These are phyloP conservation scores for Steinernema khuongi DNA, from an alignment of 1,140 invertebrate species.

Conservation along the genomic window DNA sequence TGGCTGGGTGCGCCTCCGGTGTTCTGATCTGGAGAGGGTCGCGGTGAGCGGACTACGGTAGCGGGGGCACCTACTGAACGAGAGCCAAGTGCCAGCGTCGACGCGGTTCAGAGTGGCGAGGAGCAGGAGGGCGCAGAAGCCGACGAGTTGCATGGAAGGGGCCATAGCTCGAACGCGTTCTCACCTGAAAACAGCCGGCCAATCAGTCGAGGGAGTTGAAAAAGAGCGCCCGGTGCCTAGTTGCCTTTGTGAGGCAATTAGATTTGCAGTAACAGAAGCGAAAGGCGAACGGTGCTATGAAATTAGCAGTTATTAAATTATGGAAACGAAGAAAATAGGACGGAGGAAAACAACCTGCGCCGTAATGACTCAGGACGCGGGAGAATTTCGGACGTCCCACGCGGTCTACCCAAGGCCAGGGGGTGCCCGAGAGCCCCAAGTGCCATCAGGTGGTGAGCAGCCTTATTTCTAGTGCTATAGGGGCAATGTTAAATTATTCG, in stretches of 20 bases:
- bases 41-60: not conserved
- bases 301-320: not conserved
- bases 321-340: no score
- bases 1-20: not conserved
- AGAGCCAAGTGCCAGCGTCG: slow-evolving; percentile 5
- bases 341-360: slow-evolving; percentile 3
- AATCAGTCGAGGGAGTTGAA: not conserved
- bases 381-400: not conserved
- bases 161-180: slow-evolving; percentile 3
- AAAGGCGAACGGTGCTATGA: not conserved
- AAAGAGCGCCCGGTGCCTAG: not conserved
- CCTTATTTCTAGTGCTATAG: no score
- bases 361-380: not conserved
- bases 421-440: no score
- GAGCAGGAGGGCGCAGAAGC: not conserved
- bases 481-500: no score
- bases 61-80: not conserved
- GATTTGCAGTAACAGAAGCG: not conserved
- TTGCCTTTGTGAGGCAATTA: not conserved
- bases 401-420: no score
- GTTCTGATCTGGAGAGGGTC: not conserved
- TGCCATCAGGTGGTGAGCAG: no score
- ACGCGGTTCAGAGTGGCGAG: not conserved
- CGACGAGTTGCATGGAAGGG: not conserved
- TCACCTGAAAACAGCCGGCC: not conserved